Evolutionary conservation across 2,888 invertebrate species (phyloP), one percentile per base, ranked within the genome.

Genomic region (Coleophora flavipennella): DNA sequence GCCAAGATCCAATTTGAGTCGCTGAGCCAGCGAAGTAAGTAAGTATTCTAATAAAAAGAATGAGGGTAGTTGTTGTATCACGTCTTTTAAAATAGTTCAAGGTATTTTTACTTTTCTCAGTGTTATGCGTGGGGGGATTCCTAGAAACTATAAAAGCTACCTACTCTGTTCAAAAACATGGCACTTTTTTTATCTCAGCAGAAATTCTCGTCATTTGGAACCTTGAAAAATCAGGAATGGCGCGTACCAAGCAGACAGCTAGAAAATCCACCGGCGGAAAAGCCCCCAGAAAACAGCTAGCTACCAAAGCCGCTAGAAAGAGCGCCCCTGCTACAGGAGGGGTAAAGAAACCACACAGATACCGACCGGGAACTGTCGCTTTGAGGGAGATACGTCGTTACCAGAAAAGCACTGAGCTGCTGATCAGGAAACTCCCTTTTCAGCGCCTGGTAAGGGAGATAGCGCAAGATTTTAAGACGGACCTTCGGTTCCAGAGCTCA

Each of bases 231-330:
- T 14, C 40, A 51, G 51, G 48, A 68, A 42, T 91, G 91, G 91
- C 91, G 53, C 89, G 91, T 59, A 92, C 91, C 8, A 91, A 92
- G 75, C 91, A 91, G 55, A 91, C 91, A 0, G 91, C 91, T 12
- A 87, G 91, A 46, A 92, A 92, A 53, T 91, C 90, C 0, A 91
- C 91, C 31, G 91, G 91, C 56, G 91, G 91, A n/a, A 91, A 91
- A 63, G 91, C 91, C 25, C 91, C 91, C 1, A 74, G 91, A 37
- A 91, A 91, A 59, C 90, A 90, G 56, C 62, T 91, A 44, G 90
- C 90, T 1, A 91, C 90, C 1, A 91, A 91, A 70, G 91, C 91
- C 1, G 91, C 90, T 1, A 80, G 91, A 48, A 91, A 91, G 64
- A 90, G 89, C 56, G 91, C 91, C 0, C 90, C 91, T 14, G 89